Base-by-base conservation (phyloP, 2,797 vertebrate species). In the Lepilemur septentrionalis region DNA sequence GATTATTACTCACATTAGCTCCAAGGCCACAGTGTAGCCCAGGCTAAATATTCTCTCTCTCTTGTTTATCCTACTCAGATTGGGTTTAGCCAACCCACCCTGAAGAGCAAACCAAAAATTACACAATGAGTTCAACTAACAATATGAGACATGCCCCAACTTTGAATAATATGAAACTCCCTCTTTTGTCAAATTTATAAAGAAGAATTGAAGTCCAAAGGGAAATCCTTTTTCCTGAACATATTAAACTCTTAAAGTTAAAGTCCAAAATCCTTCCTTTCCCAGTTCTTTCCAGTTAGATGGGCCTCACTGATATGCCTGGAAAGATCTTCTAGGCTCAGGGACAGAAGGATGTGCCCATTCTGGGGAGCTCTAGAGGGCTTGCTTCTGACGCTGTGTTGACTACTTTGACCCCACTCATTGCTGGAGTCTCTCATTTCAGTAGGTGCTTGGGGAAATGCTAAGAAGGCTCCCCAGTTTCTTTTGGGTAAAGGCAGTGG, bases 101-200 rank as follows among this genome's bases (percentile, higher is more conserved):
- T 28, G 52, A 81, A 76, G 23, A 97, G n/a, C 41, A 95, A 91
- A 72, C 46, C 72, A 93, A 41, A 69, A 94, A 65, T 75, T 69
- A 70, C 28, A 59, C 48, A 20, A 48, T 32, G 63, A 93, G 41
- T 81, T 75, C 69, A 73, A 23, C 70, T 35, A 46, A 46, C 43
- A 78, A 18, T 22, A 5, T 52, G 32, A 88, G 55, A 52, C 9
- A 30, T 35, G 22, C 12, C 61, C 32, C 72, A 86, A 69, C 12
- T 72, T 70, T 88, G 55, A 93, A 85, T 14, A 59, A 18, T 75
- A 28, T 67, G 61, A 88, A 80, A 5, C n/a, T 95, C 7, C 65
- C 28, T 80, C 2, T 30, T 76, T 46, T 86, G 43, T 89, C 86
- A 69, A 50, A 69, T 65, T 69, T 69, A 79, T 57, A 76, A 91